phyloP scores from a whole-genome alignment of 2,797 vertebrate species.

The Loris lydekkerianus region DNA sequence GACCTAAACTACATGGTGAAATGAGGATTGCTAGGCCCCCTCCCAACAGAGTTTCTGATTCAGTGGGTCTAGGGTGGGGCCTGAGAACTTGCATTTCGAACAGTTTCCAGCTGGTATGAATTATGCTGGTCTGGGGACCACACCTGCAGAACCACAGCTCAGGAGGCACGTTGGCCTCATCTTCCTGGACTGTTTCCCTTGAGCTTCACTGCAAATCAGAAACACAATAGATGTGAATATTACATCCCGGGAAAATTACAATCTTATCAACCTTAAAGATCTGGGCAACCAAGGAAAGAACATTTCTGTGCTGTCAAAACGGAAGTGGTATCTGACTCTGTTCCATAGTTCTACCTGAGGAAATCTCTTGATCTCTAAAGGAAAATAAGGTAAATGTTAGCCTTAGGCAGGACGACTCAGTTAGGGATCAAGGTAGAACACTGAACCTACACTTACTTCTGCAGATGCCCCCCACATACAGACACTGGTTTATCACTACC shows the following conservation, averaged over 20 bases:
- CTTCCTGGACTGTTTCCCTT: neutral
- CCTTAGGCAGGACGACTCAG: neutral
- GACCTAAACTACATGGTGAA: neutral
- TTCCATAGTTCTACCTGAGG: neutral
- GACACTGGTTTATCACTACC: neutral
- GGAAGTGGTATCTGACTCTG: slow-evolving; percentile 1
- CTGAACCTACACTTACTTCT: neutral
- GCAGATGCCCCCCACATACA: no score
- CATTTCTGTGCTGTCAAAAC: neutral
- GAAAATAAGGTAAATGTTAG: neutral
- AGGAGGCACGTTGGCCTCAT: neutral
- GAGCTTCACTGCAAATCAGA: neutral
- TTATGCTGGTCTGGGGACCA: neutral
- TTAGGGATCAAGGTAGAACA: neutral
- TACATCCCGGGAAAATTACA: neutral
- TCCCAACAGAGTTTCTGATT: neutral
- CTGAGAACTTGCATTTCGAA: neutral
- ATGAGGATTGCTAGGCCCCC: neutral
- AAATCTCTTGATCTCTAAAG: neutral
- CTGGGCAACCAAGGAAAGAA: neutral
- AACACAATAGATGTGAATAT: neutral
- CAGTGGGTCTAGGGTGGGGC: neutral
- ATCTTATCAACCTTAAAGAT: neutral
- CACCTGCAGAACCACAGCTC: neutral
- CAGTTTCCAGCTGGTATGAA: neutral